Evolutionary conservation across 2,888 invertebrate genomes (phyloP), one percentile per base, ranked within the genome.

Genomic region (Serripes groenlandicus): DNA sequence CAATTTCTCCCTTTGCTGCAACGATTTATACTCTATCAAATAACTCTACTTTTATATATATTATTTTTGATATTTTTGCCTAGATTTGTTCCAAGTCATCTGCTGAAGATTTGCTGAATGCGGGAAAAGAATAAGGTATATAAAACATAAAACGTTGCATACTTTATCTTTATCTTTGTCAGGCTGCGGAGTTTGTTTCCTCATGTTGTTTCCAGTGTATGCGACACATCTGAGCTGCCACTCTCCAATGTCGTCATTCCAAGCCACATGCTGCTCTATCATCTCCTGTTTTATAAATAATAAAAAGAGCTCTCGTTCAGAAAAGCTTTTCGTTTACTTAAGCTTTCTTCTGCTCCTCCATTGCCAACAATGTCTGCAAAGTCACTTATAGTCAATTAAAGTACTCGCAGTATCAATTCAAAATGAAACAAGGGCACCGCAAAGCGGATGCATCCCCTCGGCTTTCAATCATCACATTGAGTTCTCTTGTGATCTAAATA

Each of bases 211-310:
- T 0, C 99, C 99, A 9, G 99, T 98, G 95, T 99, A 99, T 0
- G 99, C 99, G 9, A 99, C 98, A 94, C 99, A 99, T 94, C 97
- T 97, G 64, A 99, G 96, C 94, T 99, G 99, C 98, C 99, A 99
- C 95, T 99, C 99, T 42, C 99, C 99, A 42, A 99, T 97, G 93
- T 99, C 99, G 95, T 99, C 99, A 95, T 99, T 99, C 98, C 99
- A 99, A 92, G 97, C 97, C 60, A 98, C 94, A 87, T 98, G 97
- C 91, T 97, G 96, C 92, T 98, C 98, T 85, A 99, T 97, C 95
- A 98, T 96, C 69, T 97, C 97, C 97, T 97, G 93, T 54, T 23
- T 30, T 21, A 30, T 18, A n/a, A n/a, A n/a, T n/a, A n/a, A 88
- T 72, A 62, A 62, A 4, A 0, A n/a, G n/a, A n/a, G n/a, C n/a